Conservation (phyloP, 2,888 invertebrate species). For the Thecocarcelia acutangulata region DNA sequence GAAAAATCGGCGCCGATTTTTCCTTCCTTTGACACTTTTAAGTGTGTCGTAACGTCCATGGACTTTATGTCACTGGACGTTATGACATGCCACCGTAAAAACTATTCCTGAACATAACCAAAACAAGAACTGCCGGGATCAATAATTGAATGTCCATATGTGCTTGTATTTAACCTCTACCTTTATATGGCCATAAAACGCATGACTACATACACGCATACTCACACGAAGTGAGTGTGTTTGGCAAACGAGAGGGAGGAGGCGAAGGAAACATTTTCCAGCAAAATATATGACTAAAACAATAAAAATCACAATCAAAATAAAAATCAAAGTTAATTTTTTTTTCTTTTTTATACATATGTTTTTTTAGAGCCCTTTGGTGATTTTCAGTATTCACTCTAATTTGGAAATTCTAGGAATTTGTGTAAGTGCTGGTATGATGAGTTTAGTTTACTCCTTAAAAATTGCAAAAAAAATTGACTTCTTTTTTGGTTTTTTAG, state of each 20-base stretch:
- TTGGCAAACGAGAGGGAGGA: background rate
- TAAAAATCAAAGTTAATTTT: slow-evolving; percentile 64
- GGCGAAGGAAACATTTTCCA: slow-evolving; percentile 11
- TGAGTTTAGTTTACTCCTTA: background rate
- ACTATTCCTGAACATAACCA: no score
- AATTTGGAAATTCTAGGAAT: slow-evolving; percentile 11
- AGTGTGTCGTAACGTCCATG: no score
- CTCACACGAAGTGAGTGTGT: background rate
- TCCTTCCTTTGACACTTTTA: no score
- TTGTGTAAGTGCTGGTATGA: background rate
- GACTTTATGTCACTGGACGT: no score
- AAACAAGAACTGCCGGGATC: background rate
- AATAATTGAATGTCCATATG: background rate
- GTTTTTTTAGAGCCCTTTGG: slow-evolving; percentile 29
- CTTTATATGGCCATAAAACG: slow-evolving; percentile 33
- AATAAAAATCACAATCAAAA: slow-evolving; percentile 69
- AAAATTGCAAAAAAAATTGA: no score
- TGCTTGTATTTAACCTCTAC: slow-evolving; percentile 23
- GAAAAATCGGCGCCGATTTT: no score
- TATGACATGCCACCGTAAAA: no score
- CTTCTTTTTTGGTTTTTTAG: no score
- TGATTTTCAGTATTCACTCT: slow-evolving; percentile 27
- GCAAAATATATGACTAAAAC: slow-evolving; percentile 59
- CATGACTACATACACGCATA: slow-evolving; percentile 1
- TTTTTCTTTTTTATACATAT: background rate